Conservation (phyloP, 2,797 vertebrate genomes). For the Sphaeramia orbicularis region DNA sequence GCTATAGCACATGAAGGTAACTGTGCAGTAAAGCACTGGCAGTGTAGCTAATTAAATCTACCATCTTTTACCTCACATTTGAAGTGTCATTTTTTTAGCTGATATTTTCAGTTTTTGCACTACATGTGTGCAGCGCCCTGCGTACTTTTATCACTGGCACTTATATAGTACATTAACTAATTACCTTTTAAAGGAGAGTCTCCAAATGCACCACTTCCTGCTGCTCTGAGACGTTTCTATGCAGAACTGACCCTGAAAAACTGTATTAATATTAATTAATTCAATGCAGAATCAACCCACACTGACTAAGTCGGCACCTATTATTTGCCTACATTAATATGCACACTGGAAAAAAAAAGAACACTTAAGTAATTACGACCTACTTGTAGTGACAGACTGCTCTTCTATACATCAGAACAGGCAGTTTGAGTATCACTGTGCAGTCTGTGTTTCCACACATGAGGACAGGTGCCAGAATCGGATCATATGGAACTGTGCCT, state of each 20-base stretch:
- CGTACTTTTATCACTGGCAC: conserved; percentile 19
- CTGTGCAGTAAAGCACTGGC: not conserved
- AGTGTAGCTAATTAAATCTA: not conserved
- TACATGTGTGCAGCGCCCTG: conserved; percentile 16
- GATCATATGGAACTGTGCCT: conserved; percentile 40
- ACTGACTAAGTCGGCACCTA: not conserved
- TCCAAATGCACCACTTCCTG: not conserved
- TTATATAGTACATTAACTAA: conserved; percentile 20
- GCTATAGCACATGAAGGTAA: not conserved
- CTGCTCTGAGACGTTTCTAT: conserved; percentile 7
- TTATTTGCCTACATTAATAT: conserved; percentile 5
- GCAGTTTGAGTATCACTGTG: conserved; percentile 31
- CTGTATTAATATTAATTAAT: conserved; percentile 32
- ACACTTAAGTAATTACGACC: conserved; percentile 16
- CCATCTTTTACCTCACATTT: not conserved
- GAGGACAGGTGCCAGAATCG: conserved; percentile 6
- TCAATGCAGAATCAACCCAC: conserved; percentile 14
- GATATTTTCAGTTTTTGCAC: conserved; percentile 24
- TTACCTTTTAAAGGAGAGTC: conserved; percentile 14
- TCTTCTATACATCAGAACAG: conserved; percentile 4
- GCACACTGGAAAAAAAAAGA: too few species aligned
- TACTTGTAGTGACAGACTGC: conserved; percentile 22
- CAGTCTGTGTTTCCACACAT: conserved; percentile 22
- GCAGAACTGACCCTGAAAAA: conserved; percentile 8
- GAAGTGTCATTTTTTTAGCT: conserved; percentile 24